Evolutionary conservation across 2,797 vertebrate species (phyloP), one percentile per base, ranked within the genome.

Genomic region (Perodicticus potto): DNA sequence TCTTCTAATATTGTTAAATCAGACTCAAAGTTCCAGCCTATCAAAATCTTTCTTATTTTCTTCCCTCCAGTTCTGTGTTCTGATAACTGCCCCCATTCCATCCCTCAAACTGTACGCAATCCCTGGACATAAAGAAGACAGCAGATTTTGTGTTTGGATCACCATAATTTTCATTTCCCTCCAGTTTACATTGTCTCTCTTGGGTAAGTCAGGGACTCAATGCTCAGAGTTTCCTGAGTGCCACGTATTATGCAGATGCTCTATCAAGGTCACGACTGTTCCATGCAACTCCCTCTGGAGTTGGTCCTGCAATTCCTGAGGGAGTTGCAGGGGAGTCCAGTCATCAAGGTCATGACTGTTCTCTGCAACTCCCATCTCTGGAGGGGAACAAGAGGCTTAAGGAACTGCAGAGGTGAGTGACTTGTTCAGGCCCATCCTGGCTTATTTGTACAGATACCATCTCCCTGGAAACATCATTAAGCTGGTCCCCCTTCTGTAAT

Each of bases 191-290:
- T 53, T 17, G 12, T 27, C 37, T 55, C 0, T 77, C 32, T 32
- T 4, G 25, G 29, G n/a, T 89, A 43, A 72, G n/a, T 37, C 23
- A 45, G 9, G 32, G 25, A 27, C 76, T 25, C 16, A 22, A 23
- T 29, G 40, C 5, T 22, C 27, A 55, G 32, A 53, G 4, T 14
- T 55, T 23, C 43, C 3, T 10, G 8, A 5, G 3, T 29, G 32
- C 12, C 2, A 0, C 7, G 19, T 29, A 22, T 14, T 16, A 8
- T 11, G 7, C 25, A 37, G 73, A 32, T 27, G 2, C 16, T 53
- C 19, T 9, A 0, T 29, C 23, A 57, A 20, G 22, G 2, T 25
- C 12, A 40, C 7, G 5, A 16, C 12, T 17, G 5, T 11, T 45
- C 45, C 20, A 29, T 9, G 22, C 6, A 19, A 11, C 14, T 59